phyloP scores from a whole-genome alignment of 37 sponge, comb jelly and placozoan genomes.

The Hexactinellida sp. region DNA sequence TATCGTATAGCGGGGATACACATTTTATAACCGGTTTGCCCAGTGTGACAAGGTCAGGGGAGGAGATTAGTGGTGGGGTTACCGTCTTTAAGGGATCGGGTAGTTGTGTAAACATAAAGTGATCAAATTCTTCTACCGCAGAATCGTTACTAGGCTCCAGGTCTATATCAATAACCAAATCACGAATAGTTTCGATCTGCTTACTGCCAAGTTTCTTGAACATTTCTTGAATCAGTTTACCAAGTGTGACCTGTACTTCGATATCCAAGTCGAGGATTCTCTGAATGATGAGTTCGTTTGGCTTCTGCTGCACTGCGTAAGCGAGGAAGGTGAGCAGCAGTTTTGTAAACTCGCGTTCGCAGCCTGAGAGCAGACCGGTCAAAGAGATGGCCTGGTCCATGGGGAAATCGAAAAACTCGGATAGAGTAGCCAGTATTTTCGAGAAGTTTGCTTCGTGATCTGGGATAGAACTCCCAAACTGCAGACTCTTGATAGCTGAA shows the following conservation, averaged over 20 bases:
- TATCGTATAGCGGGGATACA: neutral
- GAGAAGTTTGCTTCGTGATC: neutral
- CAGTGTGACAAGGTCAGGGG: neutral
- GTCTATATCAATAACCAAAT: neutral
- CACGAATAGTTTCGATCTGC: neutral
- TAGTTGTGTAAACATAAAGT: neutral
- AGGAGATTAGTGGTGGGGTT: neutral
- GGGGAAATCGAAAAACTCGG: neutral
- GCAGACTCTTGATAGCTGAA: neutral
- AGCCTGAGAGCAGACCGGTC: neutral
- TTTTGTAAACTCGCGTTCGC: neutral
- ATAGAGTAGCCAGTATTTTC: neutral
- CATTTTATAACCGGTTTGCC: neutral
- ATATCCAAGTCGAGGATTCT: neutral
- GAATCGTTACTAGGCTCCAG: neutral
- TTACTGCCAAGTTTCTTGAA: neutral
- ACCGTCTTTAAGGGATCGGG: neutral
- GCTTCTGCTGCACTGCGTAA: neutral
- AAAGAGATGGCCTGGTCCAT: neutral
- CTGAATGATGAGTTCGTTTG: neutral
- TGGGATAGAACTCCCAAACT: no score
- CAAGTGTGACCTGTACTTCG: neutral
- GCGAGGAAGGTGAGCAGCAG: neutral
- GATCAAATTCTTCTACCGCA: neutral
- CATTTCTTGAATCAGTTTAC: neutral